A percentile compares a stretch with the other conserved stretches of the same genome.
phyloP scores from a whole-genome alignment of 2,113 vertebrate genomes.

The Cephalophus harveyi region DNA sequence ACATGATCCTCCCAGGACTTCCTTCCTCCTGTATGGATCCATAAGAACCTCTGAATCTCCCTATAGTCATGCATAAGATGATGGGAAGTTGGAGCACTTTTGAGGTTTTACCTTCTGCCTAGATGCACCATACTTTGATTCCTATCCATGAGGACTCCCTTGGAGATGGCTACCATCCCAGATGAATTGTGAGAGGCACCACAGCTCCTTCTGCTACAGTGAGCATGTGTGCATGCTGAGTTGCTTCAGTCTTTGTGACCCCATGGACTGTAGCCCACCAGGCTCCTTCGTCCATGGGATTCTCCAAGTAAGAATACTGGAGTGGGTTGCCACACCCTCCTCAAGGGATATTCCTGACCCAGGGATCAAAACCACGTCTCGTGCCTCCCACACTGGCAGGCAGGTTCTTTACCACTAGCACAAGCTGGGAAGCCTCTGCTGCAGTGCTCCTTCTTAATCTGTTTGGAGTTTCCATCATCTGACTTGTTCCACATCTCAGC shows the following conservation, averaged over 20 bases:
- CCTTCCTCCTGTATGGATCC: not conserved
- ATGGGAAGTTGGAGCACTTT: not conserved
- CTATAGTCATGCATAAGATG: rapidly evolving
- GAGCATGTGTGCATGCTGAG: too few relatives aligned
- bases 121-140: not conserved
- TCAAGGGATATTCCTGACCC: too few relatives aligned
- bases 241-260: too few relatives aligned
- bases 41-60: not conserved
- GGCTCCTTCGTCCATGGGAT: too few relatives aligned
- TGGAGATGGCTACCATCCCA: not conserved
- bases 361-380: rapidly evolving
- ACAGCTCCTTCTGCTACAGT: too few relatives aligned
- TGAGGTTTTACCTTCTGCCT: not conserved
- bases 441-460: too few relatives aligned
- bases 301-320: too few relatives aligned
- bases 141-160: not conserved
- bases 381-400: not conserved
- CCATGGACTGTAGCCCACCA: too few relatives aligned
- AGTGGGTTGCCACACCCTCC: too few relatives aligned
- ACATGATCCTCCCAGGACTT: not conserved
- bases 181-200: not conserved
- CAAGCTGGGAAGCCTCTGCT: not conserved
- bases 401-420: not conserved
- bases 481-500: too few relatives aligned
- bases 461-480: too few relatives aligned